phyloP scores from a whole-genome alignment of 2,888 invertebrate species.

The Bombylius major region DNA sequence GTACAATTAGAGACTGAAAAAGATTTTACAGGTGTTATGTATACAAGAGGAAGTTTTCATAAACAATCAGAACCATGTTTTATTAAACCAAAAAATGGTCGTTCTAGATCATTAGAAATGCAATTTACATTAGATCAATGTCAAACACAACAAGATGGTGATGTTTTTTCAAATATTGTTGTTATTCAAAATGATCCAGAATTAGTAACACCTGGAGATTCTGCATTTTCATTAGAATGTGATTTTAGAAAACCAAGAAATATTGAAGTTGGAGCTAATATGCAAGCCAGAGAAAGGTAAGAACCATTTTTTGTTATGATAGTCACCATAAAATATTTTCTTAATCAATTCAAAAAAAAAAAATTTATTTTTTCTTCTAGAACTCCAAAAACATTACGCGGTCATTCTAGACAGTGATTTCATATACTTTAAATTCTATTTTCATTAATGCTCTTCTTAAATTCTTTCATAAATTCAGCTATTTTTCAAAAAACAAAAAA shows the following conservation, averaged over 20 bases:
- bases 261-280: conserved; percentile 41
- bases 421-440: too few species aligned
- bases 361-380: too few species aligned
- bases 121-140: conserved; percentile 45
- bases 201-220: conserved; percentile 50
- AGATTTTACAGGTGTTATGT: conserved; percentile 48
- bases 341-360: too few species aligned
- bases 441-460: too few species aligned
- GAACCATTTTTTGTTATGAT: conserved; percentile 29
- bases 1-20: conserved; percentile 41
- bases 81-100: conserved; percentile 37
- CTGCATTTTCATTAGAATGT: conserved; percentile 51
- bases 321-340: too few species aligned
- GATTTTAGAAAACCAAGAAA: conserved; percentile 46
- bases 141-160: conserved; percentile 42
- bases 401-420: too few species aligned
- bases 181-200: conserved; percentile 55
- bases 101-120: conserved; percentile 39
- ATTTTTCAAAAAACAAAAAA: too few species aligned
- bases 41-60: conserved; percentile 48
- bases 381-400: too few species aligned
- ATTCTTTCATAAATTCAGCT: too few species aligned
- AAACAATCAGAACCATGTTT: conserved; percentile 45
- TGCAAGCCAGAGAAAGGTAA: conserved; percentile 37
- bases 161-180: conserved; percentile 46